phyloP scores from a whole-genome alignment of 2,797 vertebrate genomes.

The Dendrocincla tyrannina region DNA sequence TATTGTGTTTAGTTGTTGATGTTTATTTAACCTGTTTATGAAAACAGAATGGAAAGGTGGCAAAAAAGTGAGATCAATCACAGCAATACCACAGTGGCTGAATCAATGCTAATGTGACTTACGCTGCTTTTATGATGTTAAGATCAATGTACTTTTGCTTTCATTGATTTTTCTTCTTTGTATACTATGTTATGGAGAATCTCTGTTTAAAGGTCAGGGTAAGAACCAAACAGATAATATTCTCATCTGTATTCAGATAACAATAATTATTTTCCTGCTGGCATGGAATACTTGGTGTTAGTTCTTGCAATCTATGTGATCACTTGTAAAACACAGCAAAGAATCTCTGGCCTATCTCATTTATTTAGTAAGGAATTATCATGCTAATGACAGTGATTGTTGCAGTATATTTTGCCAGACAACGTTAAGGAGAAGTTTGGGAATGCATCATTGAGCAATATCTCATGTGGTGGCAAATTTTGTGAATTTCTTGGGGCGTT shows the following conservation, averaged over 20 bases:
- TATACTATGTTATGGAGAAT: background rate
- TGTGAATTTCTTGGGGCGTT: background rate
- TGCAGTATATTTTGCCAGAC: background rate
- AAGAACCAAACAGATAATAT: background rate
- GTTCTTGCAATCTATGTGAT: background rate
- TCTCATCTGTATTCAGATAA: background rate
- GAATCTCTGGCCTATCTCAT: background rate
- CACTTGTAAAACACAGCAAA: background rate
- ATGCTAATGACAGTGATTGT: background rate
- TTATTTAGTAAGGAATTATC: background rate
- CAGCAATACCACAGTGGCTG: background rate
- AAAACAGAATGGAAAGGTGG: background rate
- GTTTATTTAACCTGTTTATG: background rate
- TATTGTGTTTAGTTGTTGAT: background rate
- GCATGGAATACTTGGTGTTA: background rate
- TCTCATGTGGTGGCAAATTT: background rate
- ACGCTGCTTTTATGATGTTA: slow-evolving; percentile 10
- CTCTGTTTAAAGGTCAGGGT: background rate
- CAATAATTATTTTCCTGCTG: background rate
- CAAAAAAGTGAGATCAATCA: background rate
- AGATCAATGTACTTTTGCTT: slow-evolving; percentile 23
- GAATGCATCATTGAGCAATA: background rate
- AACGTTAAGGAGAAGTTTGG: background rate
- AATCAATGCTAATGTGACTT: slow-evolving; percentile 25
- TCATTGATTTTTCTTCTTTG: slow-evolving; percentile 28